Evolutionary conservation across 2,888 invertebrate species (phyloP), one percentile per base, ranked within the genome.

Genomic region (Cepaea hortensis): DNA sequence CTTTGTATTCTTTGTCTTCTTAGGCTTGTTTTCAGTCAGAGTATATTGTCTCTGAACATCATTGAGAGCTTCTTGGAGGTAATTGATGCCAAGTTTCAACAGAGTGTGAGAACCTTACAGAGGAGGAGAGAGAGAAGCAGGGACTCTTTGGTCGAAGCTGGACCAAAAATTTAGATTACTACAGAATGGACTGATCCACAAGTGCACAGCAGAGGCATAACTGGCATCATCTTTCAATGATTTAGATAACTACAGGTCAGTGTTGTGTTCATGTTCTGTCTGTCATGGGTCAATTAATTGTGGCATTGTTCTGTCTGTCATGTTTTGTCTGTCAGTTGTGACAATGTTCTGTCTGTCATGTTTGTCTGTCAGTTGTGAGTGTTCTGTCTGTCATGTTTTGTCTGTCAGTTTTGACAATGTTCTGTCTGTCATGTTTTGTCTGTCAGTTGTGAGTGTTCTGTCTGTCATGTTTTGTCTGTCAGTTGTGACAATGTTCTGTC

Each of bases 11-110:
- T 84, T 72, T 76, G 80, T 48, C 82, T 77, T 89, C 91, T 85
- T 95, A 97, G 97, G 84, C 95, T 99, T 93, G 96, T 99, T 48
- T 99, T 99, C 95, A 99, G 98, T 15, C 99, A 99, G 94, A 98
- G 98, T 0, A 95, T 99, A 86, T 97, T 98, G 93, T 98, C 98
- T 0, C 95, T 99, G 91, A 97, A 98, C 94, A 96, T 99, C 88
- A 98, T 99, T 90, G 98, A 99, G 94, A 96, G 97, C 91, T 98
- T 99, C 95, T 95, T 99, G 80, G 95, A 96, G 3, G 87, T 90
- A 81, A 88, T 93, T 62, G 93, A 93, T 85, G 84, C 87, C 72
- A 88, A 90, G 79, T 88, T 89, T 68, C 90, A 91, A 72, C 91
- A 92, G 90, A 91, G 23, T 88, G 89, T 46, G 89, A 89, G 46